Evolutionary conservation across 1,140 invertebrate genomes (phyloP), one percentile per base, ranked within the genome.

Genomic region (Cylas formicarius): DNA sequence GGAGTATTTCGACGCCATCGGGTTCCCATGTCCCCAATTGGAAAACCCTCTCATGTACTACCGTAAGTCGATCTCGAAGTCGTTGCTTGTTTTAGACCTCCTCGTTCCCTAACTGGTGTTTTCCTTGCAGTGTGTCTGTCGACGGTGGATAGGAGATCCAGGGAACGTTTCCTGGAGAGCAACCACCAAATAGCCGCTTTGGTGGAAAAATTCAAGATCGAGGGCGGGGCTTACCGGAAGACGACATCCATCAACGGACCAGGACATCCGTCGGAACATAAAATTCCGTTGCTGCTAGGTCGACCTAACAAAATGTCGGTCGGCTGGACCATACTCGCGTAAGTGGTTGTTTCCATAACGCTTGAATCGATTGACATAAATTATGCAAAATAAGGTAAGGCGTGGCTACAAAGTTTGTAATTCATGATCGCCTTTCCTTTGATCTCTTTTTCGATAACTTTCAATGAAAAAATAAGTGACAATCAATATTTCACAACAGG

Each of bases 11-110:
- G 80, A 85, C 22, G 83, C 80, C 31, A 90, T 94, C 52, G 90
- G 90, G 6, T 94, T 93, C 60, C 89, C 90, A 0, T 94, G 90
- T 68, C 90, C 90, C 1, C 85, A 92, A 63, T 65, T 92, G 28
- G 90, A 93, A 64, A 93, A 93, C 65, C 90, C 90, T 0, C 67
- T 94, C 0, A 93, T 92, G 87, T 94, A 93, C 68, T 93, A 93
- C 64, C 68, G 86, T 89, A 73, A 81, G 85, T 78, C 40, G 7
- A 7, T 3, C 19, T 18, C 20, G 20, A 3, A 33, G n/a, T n/a
- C n/a, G n/a, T n/a, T n/a, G n/a, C n/a, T n/a, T n/a, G n/a, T n/a
- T n/a, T n/a, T n/a, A n/a, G n/a, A n/a, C n/a, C n/a, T n/a, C n/a
- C n/a, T n/a, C n/a, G n/a, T n/a, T n/a, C n/a, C n/a, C n/a, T n/a